phyloP scores from a whole-genome alignment of 2,797 vertebrate species.

The Spizella passerina region DNA sequence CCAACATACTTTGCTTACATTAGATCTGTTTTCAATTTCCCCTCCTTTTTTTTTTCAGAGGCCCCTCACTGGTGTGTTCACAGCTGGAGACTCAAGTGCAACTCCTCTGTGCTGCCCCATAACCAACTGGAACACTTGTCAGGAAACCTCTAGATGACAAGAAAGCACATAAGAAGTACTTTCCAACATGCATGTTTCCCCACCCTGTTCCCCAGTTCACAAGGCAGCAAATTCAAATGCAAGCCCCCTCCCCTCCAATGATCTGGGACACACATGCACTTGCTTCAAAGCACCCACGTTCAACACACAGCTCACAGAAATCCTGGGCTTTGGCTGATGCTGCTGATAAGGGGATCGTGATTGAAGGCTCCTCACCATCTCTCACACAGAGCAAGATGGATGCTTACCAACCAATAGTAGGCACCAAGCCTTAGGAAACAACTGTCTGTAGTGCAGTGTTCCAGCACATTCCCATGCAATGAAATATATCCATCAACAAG shows the following conservation, averaged over 20 bases:
- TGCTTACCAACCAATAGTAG: neutral
- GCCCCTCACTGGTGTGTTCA: slow-evolving; percentile 36
- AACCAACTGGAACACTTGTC: slow-evolving; percentile 52
- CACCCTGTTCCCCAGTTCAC: slow-evolving; percentile 25
- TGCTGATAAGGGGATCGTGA: neutral
- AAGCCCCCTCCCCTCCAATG: neutral
- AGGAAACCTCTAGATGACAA: slow-evolving; percentile 51
- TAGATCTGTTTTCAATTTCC: slow-evolving; percentile 67
- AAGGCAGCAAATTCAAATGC: slow-evolving; percentile 9
- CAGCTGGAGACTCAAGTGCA: slow-evolving; percentile 42
- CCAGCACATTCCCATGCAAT: neutral
- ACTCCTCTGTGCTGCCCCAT: slow-evolving; percentile 30
- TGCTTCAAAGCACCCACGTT: neutral
- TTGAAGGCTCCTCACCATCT: neutral
- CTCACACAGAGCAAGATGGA: neutral
- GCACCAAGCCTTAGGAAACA: neutral
- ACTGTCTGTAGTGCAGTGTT: neutral
- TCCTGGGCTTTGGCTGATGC: neutral
- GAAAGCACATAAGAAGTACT: slow-evolving; percentile 19
- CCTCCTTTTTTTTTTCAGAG: neutral
- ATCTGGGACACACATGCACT: slow-evolving; percentile 15
- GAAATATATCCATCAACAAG: neutral
- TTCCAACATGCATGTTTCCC: slow-evolving; percentile 36
- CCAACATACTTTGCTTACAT: slow-evolving; percentile 59
- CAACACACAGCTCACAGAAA: neutral